Evolutionary conservation across 2,113 vertebrate genomes (phyloP), one percentile per base, ranked within the genome.

Genomic region (Lonchura striata): DNA sequence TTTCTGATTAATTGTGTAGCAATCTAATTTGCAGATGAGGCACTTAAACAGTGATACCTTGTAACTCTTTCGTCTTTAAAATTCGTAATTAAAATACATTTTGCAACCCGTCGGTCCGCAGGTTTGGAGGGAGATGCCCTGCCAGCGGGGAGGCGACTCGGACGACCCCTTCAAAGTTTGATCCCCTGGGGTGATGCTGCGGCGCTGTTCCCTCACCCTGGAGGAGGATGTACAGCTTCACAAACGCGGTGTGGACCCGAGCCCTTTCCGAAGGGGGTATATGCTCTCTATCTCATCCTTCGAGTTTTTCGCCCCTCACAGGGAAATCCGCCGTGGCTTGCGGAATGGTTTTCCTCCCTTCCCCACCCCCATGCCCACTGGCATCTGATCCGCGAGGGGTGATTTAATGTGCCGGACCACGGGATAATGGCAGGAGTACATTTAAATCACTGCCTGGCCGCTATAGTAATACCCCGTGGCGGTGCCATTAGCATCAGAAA

Each of bases 1-100:
- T 98, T 98, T 98, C 97, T 98, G 98, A 98, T 98, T 98, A 98
- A 98, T 98, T 98, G 98, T 98, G 97, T 98, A 98, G 98, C 97
- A 98, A 98, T 98, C 97, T 97, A 98, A 98, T 98, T 98, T 98
- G 98, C 97, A 97, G 97, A 98, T 95, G 97, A 98, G 96, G 95
- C 96, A 96, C 96, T 98, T 98, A 97, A 98, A 97, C 97, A 97
- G 95, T 98, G 96, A 97, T 98, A 97, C 97, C 97, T 98, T 97
- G 96, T 98, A 97, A 97, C 90, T 98, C 96, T 96, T 98, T 95
- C 96, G 66, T 88, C 97, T 98, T 98, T 96, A 97, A 97, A 98
- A 97, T 96, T 94, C 69, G 63, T 63, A 86, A 39, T 65, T 95
- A 97, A 97, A 97, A 97, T 33, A 83, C 94, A 35, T 96, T 97